Evolutionary conservation across 2,113 vertebrate genomes (phyloP), one percentile per base, ranked within the genome.

Genomic region (Burhinus bistriatus): DNA sequence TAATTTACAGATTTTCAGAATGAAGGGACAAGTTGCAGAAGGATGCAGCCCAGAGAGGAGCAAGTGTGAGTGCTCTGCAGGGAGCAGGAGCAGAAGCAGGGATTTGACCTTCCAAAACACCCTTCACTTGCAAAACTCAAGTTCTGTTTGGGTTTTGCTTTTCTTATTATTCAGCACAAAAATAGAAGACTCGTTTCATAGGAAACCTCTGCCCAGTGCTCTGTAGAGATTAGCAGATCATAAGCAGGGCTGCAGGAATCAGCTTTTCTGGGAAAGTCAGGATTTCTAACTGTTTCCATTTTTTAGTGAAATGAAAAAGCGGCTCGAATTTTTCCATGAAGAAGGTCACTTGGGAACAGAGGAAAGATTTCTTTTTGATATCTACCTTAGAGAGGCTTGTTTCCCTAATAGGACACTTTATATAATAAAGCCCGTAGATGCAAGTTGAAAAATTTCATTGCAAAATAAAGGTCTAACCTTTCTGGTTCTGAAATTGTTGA

Each of bases 281-380:
- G 93, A 86, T 94, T 93, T 96, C 92, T 93, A 70, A 93, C 81
- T 95, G 73, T 93, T 96, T 54, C 90, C 82, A 66, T 59, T 91
- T 93, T 93, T 80, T 40, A 75, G 54, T 77, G 62, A 62, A 80
- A 90, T 83, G 54, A 91, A 96, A 93, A 96, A 93, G 49, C 32
- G 18, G 78, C 70, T 94, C 76, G 66, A 93, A 64, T 36, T 91
- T 93, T 91, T 89, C 73, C 81, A 20, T 34, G 42, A 57, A 93
- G 71, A 77, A 89, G 54, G 54, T 84, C 78, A 54, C 27, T 88
- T 57, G 36, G 70, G 82, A 96, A 73, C 66, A 94, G 55, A 83
- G 22, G 27, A 66, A 90, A 83, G 30, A 86, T 49, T 88, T 83
- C 54, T 80, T 88, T 94, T 94, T 97, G 69, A 94, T 91, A 32